phyloP scores from a whole-genome alignment of 2,797 vertebrate species.

The Ceyx erithaca region DNA sequence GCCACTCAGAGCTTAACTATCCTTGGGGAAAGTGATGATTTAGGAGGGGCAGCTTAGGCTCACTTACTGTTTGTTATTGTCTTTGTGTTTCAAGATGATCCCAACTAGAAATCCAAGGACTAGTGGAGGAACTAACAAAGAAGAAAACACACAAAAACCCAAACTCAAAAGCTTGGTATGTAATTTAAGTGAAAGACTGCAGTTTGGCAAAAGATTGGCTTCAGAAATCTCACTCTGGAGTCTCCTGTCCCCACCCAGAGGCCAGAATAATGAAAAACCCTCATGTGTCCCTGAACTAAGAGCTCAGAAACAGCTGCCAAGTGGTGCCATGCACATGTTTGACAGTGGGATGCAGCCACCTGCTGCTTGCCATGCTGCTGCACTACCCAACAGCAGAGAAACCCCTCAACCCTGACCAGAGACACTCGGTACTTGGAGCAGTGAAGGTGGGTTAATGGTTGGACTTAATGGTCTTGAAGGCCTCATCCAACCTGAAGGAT shows the following conservation, averaged over 20 bases:
- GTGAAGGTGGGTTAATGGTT: background rate
- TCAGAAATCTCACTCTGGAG: background rate
- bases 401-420: background rate
- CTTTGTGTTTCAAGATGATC: background rate
- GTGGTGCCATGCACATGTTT: background rate
- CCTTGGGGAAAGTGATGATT: background rate
- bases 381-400: background rate
- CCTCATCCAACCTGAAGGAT: background rate
- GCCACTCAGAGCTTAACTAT: no score
- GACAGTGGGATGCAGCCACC: background rate
- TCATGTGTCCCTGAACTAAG: background rate
- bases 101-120: background rate
- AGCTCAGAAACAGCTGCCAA: background rate
- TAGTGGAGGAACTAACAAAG: background rate
- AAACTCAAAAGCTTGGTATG: background rate
- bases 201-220: background rate
- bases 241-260: background rate
- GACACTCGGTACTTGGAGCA: background rate
- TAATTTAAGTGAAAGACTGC: background rate
- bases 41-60: background rate
- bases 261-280: background rate
- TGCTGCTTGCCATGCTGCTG: background rate
- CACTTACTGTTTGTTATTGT: background rate
- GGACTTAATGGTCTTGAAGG: background rate
- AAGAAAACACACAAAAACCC: background rate